phyloP scores from a whole-genome alignment of 2,888 invertebrate genomes.

The Globia sparganii region DNA sequence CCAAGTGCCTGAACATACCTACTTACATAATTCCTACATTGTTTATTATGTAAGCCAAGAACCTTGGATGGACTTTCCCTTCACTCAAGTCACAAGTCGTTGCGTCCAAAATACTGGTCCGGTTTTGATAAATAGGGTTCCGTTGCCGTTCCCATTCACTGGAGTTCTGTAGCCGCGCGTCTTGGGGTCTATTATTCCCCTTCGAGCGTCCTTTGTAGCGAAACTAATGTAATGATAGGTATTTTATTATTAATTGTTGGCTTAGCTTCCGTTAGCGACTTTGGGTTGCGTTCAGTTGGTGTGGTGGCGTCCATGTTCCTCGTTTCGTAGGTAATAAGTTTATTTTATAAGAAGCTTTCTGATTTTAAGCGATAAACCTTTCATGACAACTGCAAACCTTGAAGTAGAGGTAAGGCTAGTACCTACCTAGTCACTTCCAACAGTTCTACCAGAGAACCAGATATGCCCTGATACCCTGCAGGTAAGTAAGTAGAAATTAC shows the following conservation, averaged over 20 bases:
- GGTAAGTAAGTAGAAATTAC: neutral
- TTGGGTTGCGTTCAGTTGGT: neutral
- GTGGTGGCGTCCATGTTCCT: neutral
- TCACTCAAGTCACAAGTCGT: conserved; percentile 18
- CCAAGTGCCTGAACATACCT: neutral
- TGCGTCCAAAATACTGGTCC: conserved; percentile 38
- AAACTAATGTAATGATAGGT: conserved; percentile 21
- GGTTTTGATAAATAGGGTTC: conserved; percentile 37
- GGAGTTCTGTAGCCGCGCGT: neutral
- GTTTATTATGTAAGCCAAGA: neutral
- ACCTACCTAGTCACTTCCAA: neutral
- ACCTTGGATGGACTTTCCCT: neutral
- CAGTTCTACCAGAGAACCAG: neutral
- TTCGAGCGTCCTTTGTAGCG: conserved; percentile 16
- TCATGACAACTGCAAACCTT: neutral
- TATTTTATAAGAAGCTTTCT: neutral
- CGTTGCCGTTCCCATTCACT: neutral
- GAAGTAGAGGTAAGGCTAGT: neutral
- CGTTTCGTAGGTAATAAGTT: neutral
- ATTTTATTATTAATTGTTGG: conserved; percentile 4
- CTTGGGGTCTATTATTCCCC: conserved; percentile 14
- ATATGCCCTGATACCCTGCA: neutral
- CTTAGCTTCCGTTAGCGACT: neutral
- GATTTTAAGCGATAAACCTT: neutral
- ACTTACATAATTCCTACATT: neutral